A percentile compares a stretch with the other conserved stretches of the same genome.
Evolutionary conservation across 2,797 vertebrate genomes (phyloP).

Genomic region (Ptychadena robeensis): DNA sequence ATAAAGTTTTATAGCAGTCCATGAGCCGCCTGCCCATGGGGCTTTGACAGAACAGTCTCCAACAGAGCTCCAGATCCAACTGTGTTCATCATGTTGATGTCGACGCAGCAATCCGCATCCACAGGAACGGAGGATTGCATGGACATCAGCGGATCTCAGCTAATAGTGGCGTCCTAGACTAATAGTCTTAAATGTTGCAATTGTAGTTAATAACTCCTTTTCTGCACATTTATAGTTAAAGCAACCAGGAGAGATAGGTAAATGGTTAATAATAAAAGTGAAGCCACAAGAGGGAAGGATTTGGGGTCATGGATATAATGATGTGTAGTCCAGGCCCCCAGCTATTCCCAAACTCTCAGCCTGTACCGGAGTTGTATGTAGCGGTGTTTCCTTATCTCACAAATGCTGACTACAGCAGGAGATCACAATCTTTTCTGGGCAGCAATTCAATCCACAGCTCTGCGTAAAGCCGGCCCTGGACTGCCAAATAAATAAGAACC

Average conservation of each 20-base stretch:
- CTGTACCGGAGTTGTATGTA: background rate
- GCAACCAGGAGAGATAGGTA: background rate
- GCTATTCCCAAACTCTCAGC: background rate
- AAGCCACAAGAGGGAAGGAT: background rate
- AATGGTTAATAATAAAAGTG: background rate
- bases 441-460: slow-evolving; percentile 18
- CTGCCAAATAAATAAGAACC: slow-evolving; percentile 49
- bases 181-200: too few species aligned
- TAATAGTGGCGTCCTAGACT: too few species aligned
- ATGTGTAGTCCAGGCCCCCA: background rate
- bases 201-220: background rate
- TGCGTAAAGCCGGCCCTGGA: slow-evolving; percentile 11
- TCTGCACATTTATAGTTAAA: background rate
- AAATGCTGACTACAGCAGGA: slow-evolving; percentile 47
- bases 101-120: too few species aligned
- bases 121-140: too few species aligned
- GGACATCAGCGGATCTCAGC: too few species aligned
- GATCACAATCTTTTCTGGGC: slow-evolving; percentile 42
- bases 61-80: too few species aligned
- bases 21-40: too few species aligned
- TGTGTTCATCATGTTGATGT: too few species aligned
- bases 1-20: too few species aligned
- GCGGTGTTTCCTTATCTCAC: slow-evolving; percentile 29
- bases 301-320: background rate
- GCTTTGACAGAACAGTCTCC: too few species aligned